Base-by-base conservation (phyloP, 2,797 vertebrate species). In the Darevskia nairensis region DNA sequence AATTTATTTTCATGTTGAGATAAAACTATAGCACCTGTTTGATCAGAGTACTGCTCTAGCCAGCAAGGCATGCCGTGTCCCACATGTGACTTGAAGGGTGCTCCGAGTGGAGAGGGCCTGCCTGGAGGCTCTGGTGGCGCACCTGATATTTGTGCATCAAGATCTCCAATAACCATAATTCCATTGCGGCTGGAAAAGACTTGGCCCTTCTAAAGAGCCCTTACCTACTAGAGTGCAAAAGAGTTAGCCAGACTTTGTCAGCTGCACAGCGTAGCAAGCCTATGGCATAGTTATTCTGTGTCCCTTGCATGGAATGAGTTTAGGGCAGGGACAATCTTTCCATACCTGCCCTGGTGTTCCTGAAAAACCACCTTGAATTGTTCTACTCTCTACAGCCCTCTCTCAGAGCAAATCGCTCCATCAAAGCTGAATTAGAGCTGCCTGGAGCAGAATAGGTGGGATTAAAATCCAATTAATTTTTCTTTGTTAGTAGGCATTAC, bases 51-150 rank as follows among this genome's bases (percentile, higher is more conserved):
- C 59, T 61, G 17, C 19, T 61, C 59, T 21, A 21, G 4, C 59
- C 59, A 17, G 59, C 59, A 61, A 21, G 19, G 19, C 59, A 17
- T 61, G 59, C 59, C 17, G 1, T 21, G 59, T 61, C 59, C 19
- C 59, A 50, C 10, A 0, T 50, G 46, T 3, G 46, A 50, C 46
- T 50, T 11, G 10, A 50, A 50, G 10, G 46, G 46, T 11, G 46
- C 46, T 50, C 10, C 3, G 0, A 50, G 46, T 50, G 10, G 46
- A 50, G 10, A 50, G 0, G 0, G 46, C 46, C 1, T 3, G 46
- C 46, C 46, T 50, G 46, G 46, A 50, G 46, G 10, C 0, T 50
- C 46, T 61, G 19, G 4, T 61, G 19, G 1, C 6, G 15, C 17
- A 1, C 59, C 59, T 61, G 59, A 61, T 61, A 17, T 61, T 61